Conservation (phyloP, 2,113 vertebrate species). For the Chloroceryle aenea region DNA sequence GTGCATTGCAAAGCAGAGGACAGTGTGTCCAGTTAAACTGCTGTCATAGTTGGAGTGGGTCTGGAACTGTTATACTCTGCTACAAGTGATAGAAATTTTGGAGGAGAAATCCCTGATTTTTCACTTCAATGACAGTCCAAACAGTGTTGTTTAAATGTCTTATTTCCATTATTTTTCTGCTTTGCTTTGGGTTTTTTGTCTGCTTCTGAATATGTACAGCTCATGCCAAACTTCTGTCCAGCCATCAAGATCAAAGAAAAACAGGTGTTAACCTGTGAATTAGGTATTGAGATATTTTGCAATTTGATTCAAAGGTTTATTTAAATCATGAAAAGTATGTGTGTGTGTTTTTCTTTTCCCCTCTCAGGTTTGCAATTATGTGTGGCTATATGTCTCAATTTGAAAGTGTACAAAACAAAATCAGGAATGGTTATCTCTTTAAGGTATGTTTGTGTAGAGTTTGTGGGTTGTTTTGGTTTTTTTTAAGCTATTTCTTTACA, state of each 20-base stretch:
- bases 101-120: neutral
- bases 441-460: conserved; percentile 84
- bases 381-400: conserved; percentile 94
- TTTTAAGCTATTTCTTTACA: conserved; percentile 42
- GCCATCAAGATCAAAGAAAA: neutral
- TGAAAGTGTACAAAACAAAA: conserved; percentile 94
- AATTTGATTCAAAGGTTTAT: conserved; percentile 29
- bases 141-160: neutral
- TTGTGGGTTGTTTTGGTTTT: neutral
- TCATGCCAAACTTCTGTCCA: neutral
- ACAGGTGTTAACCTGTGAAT: neutral
- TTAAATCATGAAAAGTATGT: conserved; percentile 66
- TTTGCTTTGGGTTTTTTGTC: neutral
- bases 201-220: neutral
- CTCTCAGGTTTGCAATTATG: conserved; percentile 91
- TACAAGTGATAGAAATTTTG: neutral
- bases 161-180: neutral
- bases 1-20: neutral
- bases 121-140: neutral
- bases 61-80: neutral
- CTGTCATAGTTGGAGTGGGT: neutral
- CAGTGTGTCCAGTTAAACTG: neutral
- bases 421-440: conserved; percentile 93
- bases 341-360: conserved; percentile 68
- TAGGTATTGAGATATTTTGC: conserved; percentile 48